Evolutionary conservation across 2,888 invertebrate species (phyloP).

Genomic region (Alloscopus bannaensis): DNA sequence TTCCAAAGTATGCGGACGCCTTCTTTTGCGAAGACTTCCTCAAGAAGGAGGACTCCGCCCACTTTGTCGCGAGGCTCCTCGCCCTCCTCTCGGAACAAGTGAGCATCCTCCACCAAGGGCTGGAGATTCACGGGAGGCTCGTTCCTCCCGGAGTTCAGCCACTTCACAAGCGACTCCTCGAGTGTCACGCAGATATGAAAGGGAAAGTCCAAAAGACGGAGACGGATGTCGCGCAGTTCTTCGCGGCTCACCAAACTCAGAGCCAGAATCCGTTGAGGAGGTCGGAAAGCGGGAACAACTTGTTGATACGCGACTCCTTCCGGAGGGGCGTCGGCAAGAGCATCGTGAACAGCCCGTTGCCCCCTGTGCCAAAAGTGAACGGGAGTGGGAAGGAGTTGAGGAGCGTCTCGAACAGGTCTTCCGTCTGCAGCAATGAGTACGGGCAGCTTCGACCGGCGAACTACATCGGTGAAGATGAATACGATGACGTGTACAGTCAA

Average conservation of each 20-base stretch:
- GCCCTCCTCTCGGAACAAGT: slow-evolving; percentile 64
- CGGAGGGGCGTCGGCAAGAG: slow-evolving; percentile 54
- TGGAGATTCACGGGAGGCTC: slow-evolving; percentile 88
- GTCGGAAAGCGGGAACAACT: slow-evolving; percentile 60
- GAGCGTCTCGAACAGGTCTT: slow-evolving; percentile 71
- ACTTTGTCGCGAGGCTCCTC: slow-evolving; percentile 51
- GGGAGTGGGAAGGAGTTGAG: slow-evolving; percentile 42
- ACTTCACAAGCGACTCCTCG: slow-evolving; percentile 90
- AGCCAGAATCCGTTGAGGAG: slow-evolving; percentile 49
- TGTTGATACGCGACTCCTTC: slow-evolving; percentile 65
- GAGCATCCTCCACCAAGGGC: slow-evolving; percentile 84
- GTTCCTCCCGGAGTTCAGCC: slow-evolving; percentile 94
- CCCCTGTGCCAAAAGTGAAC: slow-evolving; percentile 81
- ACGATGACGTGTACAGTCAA: slow-evolving; percentile 85
- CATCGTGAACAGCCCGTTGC: slow-evolving; percentile 83
- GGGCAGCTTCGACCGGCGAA: slow-evolving; percentile 77
- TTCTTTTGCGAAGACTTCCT: slow-evolving; percentile 90
- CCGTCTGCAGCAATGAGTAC: slow-evolving; percentile 76
- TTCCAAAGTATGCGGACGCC: slow-evolving; percentile 95
- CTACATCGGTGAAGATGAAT: slow-evolving; percentile 76
- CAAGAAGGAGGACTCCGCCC: slow-evolving; percentile 75
- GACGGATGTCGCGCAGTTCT: slow-evolving; percentile 53
- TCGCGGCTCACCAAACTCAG: slow-evolving; percentile 32
- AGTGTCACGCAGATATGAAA: slow-evolving; percentile 89
- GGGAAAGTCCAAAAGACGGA: slow-evolving; percentile 78